Percentiles rank a stretch among this genome's conserved stretches.
Evolutionary conservation across 2,888 invertebrate species (phyloP).

Genomic region (Stenichneumon culpator): DNA sequence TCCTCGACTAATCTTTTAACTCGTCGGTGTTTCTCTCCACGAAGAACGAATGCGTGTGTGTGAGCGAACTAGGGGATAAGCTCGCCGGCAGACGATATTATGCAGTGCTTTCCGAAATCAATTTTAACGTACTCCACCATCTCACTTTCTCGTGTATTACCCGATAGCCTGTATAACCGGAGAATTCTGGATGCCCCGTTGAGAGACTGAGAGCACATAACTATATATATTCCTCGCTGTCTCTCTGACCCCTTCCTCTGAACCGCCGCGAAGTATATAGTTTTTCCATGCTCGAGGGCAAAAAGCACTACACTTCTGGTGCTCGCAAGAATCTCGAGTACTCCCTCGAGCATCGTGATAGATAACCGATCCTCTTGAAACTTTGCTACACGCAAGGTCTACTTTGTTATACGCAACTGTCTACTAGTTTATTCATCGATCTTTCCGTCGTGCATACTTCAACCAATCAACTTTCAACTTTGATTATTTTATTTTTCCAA

Average conservation of each 20-base stretch:
- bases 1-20: conserved; percentile 42
- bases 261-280: neutral
- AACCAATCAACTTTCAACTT: conserved; percentile 40
- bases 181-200: conserved; percentile 45
- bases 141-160: conserved; percentile 25
- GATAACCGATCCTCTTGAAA: conserved; percentile 23
- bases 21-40: conserved; percentile 3
- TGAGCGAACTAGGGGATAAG: conserved; percentile 4
- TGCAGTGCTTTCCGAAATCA: conserved; percentile 55
- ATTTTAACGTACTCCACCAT: conserved; percentile 47
- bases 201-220: conserved; percentile 23
- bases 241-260: neutral
- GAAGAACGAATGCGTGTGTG: neutral
- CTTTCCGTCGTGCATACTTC: neutral
- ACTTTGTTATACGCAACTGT: neutral
- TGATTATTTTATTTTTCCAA: conserved; percentile 30
- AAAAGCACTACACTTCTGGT: conserved; percentile 1
- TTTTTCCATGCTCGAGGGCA: conserved; percentile 3
- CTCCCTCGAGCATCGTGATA: conserved; percentile 38
- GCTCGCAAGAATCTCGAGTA: conserved; percentile 23
- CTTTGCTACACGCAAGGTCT: neutral
- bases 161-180: conserved; percentile 23
- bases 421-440: conserved; percentile 28
- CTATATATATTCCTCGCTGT: neutral
- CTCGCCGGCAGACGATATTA: conserved; percentile 39